Percentiles rank a stretch among this genome's conserved stretches.
Conservation (phyloP, 2,113 vertebrate genomes). For the Cololabis saira region DNA sequence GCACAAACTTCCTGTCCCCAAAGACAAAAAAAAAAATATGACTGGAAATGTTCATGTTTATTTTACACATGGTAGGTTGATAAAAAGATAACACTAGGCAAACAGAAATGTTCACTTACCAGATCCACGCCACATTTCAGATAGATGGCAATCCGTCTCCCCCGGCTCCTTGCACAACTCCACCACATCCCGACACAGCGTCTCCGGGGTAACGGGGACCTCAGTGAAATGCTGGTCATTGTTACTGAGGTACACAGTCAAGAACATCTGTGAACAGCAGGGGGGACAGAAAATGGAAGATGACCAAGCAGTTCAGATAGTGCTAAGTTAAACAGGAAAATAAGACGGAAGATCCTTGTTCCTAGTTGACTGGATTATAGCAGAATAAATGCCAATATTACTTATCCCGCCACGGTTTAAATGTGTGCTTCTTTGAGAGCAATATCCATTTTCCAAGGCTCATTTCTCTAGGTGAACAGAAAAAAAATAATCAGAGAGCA, state of each 20-base stretch:
- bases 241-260: slow-evolving; percentile 98
- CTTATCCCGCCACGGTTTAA: slow-evolving; percentile 14
- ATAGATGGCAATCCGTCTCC: slow-evolving; percentile 91
- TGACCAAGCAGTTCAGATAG: slow-evolving; percentile 8
- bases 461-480: slow-evolving; percentile 55
- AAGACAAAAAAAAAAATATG: too few relatives aligned
- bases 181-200: slow-evolving; percentile 93
- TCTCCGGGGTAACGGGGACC: slow-evolving; percentile 95
- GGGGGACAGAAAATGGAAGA: background rate
- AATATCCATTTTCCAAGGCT: slow-evolving; percentile 25
- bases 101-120: slow-evolving; percentile 77
- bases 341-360: background rate
- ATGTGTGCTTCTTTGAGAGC: slow-evolving; percentile 18
- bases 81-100: background rate
- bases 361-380: background rate
- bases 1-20: too few relatives aligned
- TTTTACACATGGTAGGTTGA: background rate
- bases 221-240: slow-evolving; percentile 98
- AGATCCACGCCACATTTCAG: slow-evolving; percentile 94
- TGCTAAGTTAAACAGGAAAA: slow-evolving; percentile 24
- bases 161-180: slow-evolving; percentile 96
- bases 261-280: slow-evolving; percentile 89
- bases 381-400: slow-evolving; percentile 9
- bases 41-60: background rate
- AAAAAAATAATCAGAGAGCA: slow-evolving; percentile 40